A percentile compares a stretch with the other conserved stretches of the same genome.
These are phyloP conservation scores for Gila orcuttii DNA, from an alignment of 2,113 vertebrate genomes.

Conservation along the genomic window DNA sequence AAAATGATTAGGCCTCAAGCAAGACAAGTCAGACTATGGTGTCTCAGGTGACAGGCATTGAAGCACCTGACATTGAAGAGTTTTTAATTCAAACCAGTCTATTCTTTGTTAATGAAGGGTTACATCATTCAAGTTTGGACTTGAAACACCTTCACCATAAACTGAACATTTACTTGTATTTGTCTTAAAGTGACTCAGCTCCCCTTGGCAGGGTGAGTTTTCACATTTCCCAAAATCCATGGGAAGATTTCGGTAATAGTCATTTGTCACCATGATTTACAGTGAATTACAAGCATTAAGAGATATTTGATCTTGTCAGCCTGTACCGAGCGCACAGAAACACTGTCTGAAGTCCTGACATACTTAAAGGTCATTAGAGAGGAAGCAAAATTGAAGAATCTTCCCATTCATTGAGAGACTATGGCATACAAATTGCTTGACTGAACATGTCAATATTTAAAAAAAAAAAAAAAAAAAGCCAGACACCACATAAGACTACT, in stretches of 20 bases:
- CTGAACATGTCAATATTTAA: slow-evolving; percentile 37
- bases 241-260: slow-evolving; percentile 41
- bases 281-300: slow-evolving; percentile 52
- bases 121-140: slow-evolving; percentile 55
- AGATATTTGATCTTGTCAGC: slow-evolving; percentile 44
- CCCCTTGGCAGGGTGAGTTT: slow-evolving; percentile 30
- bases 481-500: background rate
- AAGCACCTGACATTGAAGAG: slow-evolving; percentile 54
- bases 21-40: slow-evolving; percentile 45
- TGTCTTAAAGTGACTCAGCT: slow-evolving; percentile 51
- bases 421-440: slow-evolving; percentile 30
- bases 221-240: slow-evolving; percentile 54
- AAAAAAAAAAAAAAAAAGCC: background rate
- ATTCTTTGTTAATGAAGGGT: slow-evolving; percentile 50
- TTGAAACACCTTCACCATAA: slow-evolving; percentile 48
- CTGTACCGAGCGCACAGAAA: slow-evolving; percentile 13
- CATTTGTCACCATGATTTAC: slow-evolving; percentile 42
- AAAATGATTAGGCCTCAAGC: slow-evolving; percentile 39
- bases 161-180: slow-evolving; percentile 45
- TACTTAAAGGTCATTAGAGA: slow-evolving; percentile 38
- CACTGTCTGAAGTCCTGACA: slow-evolving; percentile 1
- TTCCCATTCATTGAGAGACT: slow-evolving; percentile 18
- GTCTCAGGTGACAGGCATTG: slow-evolving; percentile 52
- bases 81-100: slow-evolving; percentile 61
- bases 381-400: slow-evolving; percentile 30